These are phyloP conservation scores for Netelia melanura DNA, from an alignment of 2,888 invertebrate species.

Conservation along the genomic window DNA sequence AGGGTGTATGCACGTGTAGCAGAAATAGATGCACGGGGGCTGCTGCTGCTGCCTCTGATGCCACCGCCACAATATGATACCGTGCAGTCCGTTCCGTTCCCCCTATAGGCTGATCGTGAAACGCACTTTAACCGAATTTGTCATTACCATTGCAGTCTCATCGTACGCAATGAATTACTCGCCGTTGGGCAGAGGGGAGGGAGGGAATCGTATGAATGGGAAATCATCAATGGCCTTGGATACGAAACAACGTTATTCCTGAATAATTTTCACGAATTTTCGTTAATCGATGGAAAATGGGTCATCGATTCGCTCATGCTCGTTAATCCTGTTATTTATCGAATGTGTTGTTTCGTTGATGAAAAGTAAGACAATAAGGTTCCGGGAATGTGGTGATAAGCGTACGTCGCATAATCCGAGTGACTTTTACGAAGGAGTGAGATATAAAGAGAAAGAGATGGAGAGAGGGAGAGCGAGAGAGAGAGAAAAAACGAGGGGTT, in stretches of 20 bases:
- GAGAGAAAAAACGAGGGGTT: background rate
- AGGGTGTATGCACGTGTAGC: background rate
- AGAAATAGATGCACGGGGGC: conserved; percentile 15
- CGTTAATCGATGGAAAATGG: no score
- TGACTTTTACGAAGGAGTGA: conserved; percentile 7
- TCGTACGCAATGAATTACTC: background rate
- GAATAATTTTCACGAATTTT: no score
- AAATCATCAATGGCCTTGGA: no score
- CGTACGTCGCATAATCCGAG: background rate
- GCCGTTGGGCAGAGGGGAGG: no score
- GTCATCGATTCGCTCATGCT: no score
- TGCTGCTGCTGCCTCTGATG: conserved; percentile 21
- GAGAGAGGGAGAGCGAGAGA: no score
- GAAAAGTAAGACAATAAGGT: background rate
- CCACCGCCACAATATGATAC: conserved; percentile 29
- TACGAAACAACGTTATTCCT: no score
- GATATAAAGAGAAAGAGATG: no score
- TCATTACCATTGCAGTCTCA: conserved; percentile 6
- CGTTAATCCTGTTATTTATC: no score
- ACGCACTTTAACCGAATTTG: background rate
- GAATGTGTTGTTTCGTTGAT: background rate
- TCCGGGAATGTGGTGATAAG: background rate
- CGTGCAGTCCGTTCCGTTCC: background rate
- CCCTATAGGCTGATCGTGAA: background rate
- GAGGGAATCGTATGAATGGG: no score